Base-by-base conservation (phyloP, 2,113 vertebrate genomes). In the Argyrosomus japonicus region DNA sequence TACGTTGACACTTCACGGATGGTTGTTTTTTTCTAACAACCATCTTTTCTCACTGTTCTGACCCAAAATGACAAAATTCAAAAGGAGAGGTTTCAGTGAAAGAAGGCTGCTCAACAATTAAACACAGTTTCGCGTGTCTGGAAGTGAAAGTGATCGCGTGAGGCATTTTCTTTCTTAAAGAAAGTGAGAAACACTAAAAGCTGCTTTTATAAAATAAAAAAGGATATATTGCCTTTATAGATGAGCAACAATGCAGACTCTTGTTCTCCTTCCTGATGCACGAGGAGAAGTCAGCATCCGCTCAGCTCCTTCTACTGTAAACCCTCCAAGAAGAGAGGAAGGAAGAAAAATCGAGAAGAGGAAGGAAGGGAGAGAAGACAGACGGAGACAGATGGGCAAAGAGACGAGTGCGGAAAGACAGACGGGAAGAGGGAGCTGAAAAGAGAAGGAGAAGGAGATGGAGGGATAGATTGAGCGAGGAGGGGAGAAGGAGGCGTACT, bases 381-480 rank as follows among this genome's bases (percentile, higher is more conserved):
- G 91, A 87, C 56, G 21, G 82, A 91, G 89, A 71, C 85, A 92
- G 91, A 94, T 92, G 90, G 88, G 87, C 62, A 43, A 88, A 89
- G 76, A 89, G 85, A 93, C 87, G 86, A 92, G 90, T 87, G 90
- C 81, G 86, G 92, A 93, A 91, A 90, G 91, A 90, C 82, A 88
- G 87, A 81, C 60, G 67, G 85, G 75, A 89, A 89, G 87, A 86
- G 85, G 75, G 87, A 86, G 64, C 87, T 90, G 87, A 88, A 90
- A 88, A 88, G 86, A 86, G 85, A 75, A 83, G 84, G 88, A 91
- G 85, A 47, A 90, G 86, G 84, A 83, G 90, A 67, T 65, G 23
- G 83, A 77, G 67, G 87, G 86, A 89, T 75, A 67, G 88, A 85
- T 74, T 75, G 87, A 90, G 85, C 62, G 57, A 81, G 32, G 32